Base-by-base conservation (phyloP, 2,888 invertebrate genomes). In the Camponotus fellah region DNA sequence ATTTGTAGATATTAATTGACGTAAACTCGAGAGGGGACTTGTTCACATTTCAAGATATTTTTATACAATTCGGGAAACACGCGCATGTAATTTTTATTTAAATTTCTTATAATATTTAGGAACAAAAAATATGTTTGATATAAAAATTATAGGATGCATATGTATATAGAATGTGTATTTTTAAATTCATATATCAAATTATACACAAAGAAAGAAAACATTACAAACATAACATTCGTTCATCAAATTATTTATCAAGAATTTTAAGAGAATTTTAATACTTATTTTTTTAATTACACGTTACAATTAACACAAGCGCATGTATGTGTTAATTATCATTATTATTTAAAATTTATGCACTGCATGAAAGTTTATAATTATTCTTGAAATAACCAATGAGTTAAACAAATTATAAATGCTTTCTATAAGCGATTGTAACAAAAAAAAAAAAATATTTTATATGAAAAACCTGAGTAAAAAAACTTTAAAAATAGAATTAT, bases 41-140 rank as follows among this genome's bases (percentile, higher is more conserved):
- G 6, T 17, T 37, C 37, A 37, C 37, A 6, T 49, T 6, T 49
- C 17, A 49, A 49, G 49, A 49, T 49, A 49, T 49, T 17, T 46
- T 46, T 49, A 49, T 49, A 49, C 17, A 17, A 49, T 49, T 49
- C 17, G 17, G 17, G 12, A 17, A 49, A 17, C 8, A 17, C 6
- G 17, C 17, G 17, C 49, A 17, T 49, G n/a, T 6, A 53, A 8
- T 53, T n/a, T n/a, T 53, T 53, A 76, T 74, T 12, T 34, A 9
- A 69, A 69, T 82, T 84, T 79, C 62, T 84, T 88, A 69, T 37
- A 66, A 75, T 43, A 62, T 86, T 81, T 83, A 68, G 77, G 74
- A 86, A 88, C 84, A 53, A 2, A 26, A 86, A 85, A 82, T 65
- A 46, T 72, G 69, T 65, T 87, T 14, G 53, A 85, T 74, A 79